Conservation (phyloP, 64 coral and sea anemone species). For the Montipora cactus region DNA sequence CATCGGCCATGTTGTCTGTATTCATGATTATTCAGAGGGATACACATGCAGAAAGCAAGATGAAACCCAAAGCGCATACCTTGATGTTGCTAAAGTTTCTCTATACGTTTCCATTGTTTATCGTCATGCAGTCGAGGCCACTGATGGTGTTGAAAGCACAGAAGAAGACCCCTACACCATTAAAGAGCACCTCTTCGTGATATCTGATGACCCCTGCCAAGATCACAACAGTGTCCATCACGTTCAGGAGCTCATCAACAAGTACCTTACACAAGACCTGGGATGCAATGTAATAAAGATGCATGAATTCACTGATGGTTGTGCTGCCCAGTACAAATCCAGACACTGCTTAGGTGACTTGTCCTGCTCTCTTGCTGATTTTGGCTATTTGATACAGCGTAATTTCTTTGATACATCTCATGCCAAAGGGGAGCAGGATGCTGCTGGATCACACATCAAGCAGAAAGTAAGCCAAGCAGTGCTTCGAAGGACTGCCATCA, state of each 20-base stretch:
- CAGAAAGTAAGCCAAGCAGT: conserved; percentile 7
- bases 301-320: not conserved
- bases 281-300: conserved; percentile 4
- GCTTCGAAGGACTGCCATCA: not conserved
- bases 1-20: not conserved
- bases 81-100: conserved; percentile 49
- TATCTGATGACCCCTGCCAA: conserved; percentile 12
- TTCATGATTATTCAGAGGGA: not conserved
- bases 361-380: too few relatives aligned
- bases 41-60: conserved; percentile 46
- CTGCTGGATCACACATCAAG: too few relatives aligned
- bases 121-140: conserved; percentile 2
- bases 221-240: conserved; percentile 1
- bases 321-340: conserved; percentile 76
- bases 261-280: conserved; percentile 22
- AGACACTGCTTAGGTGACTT: too few relatives aligned
- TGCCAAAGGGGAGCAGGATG: too few relatives aligned
- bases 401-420: too few relatives aligned
- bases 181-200: conserved; percentile 39
- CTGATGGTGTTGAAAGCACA: not conserved
- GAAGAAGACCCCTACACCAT: not conserved
- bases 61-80: conserved; percentile 34
- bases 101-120: conserved; percentile 26
- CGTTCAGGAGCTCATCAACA: not conserved
- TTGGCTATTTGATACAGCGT: too few relatives aligned